Conservation (phyloP, 35 echinoderm and acorn worm genomes). For the Chiridota heheva region DNA sequence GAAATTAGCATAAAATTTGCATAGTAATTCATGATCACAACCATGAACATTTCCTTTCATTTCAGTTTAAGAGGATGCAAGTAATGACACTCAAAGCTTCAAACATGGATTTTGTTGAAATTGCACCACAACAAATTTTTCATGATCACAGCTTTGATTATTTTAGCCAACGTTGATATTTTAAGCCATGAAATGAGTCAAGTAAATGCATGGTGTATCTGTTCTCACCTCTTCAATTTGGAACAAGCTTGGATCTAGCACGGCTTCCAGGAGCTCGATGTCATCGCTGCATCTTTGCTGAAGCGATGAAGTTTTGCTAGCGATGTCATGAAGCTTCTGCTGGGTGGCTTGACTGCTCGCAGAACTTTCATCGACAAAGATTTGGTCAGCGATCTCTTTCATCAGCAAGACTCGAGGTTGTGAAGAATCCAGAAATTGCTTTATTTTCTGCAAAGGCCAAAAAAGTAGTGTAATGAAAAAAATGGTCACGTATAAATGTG, state of each 20-base stretch:
- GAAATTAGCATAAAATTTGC: no score
- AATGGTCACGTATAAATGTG: no score
- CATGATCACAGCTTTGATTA: no score
- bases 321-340: conserved; percentile 73
- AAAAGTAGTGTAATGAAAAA: no score
- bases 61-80: no score
- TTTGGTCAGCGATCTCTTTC: conserved; percentile 96
- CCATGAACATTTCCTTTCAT: no score
- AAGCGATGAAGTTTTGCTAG: conserved; percentile 63
- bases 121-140: not conserved
- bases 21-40: no score
- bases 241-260: conserved; percentile 88
- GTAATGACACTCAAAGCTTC: not conserved
- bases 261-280: conserved; percentile 80
- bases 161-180: not conserved
- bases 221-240: conserved; percentile 73
- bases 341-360: conserved; percentile 71
- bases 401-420: conserved; percentile 81
- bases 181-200: not conserved
- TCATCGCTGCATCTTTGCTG: conserved; percentile 80
- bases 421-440: conserved; percentile 76
- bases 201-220: no score
- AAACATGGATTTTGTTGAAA: not conserved
- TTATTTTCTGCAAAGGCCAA: conserved; percentile 68
- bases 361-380: conserved; percentile 79